These are phyloP conservation scores for Hyperoodon ampullatus DNA, from an alignment of 2,113 vertebrate genomes.

Conservation along the genomic window DNA sequence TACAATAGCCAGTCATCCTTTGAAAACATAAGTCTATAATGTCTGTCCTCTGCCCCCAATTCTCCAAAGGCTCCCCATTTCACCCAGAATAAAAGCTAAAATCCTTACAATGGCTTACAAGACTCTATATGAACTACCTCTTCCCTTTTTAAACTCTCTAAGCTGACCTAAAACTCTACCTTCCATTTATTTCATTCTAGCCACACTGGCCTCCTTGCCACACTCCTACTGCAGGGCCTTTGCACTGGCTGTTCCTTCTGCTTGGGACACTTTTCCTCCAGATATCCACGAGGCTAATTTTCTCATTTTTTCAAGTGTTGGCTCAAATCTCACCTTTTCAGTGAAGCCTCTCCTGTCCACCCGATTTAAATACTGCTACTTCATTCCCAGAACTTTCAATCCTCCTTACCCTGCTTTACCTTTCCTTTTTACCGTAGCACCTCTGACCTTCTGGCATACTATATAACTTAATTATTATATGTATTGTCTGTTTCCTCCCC, in stretches of 20 bases:
- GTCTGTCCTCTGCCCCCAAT: not conserved
- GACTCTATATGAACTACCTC: not conserved
- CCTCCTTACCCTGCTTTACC: not conserved
- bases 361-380: not conserved
- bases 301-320: not conserved
- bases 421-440: not conserved
- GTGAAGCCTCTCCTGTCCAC: not conserved
- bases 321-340: not conserved
- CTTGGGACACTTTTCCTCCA: not conserved
- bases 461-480: not conserved
- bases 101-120: not conserved
- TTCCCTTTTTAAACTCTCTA: not conserved
- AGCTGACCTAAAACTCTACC: not conserved
- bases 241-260: not conserved
- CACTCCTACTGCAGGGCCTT: not conserved
- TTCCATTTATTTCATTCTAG: not conserved
- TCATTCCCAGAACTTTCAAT: not conserved
- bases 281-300: not conserved
- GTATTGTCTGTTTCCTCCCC: not conserved
- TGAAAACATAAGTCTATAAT: not conserved
- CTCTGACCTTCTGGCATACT: not conserved
- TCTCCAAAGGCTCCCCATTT: not conserved
- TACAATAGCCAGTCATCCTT: not conserved
- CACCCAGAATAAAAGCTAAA: slow-evolving; percentile 3
- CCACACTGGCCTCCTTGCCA: not conserved